These are phyloP conservation scores for Apis cerana DNA, from an alignment of 1,140 invertebrate genomes.

Conservation along the genomic window DNA sequence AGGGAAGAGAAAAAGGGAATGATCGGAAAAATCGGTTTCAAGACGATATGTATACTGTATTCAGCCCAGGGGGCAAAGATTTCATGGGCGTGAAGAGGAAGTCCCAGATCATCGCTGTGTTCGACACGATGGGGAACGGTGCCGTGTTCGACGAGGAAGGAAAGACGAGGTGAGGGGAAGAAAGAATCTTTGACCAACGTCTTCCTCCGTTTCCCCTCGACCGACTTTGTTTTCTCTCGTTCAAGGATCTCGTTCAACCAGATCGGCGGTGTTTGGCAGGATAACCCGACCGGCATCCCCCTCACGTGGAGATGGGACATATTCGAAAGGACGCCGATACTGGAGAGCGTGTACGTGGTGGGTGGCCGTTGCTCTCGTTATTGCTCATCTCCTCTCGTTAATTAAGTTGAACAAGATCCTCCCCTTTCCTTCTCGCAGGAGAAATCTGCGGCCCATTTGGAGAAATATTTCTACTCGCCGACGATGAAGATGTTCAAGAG, in stretches of 20 bases:
- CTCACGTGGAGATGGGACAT: slow-evolving; percentile 61
- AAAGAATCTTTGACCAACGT: too few relatives aligned
- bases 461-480: too few relatives aligned
- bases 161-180: slow-evolving; percentile 50
- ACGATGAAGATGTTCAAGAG: too few relatives aligned
- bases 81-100: slow-evolving; percentile 40
- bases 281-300: slow-evolving; percentile 58
- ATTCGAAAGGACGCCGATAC: slow-evolving; percentile 35
- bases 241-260: slow-evolving; percentile 70
- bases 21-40: slow-evolving; percentile 68
- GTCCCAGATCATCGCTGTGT: slow-evolving; percentile 64
- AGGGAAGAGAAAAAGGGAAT: slow-evolving; percentile 13
- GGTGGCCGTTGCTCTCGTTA: too few relatives aligned
- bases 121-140: slow-evolving; percentile 65
- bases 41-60: slow-evolving; percentile 69
- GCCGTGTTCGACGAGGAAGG: slow-evolving; percentile 61
- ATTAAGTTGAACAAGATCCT: too few relatives aligned
- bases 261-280: slow-evolving; percentile 67
- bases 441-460: too few relatives aligned
- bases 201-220: too few relatives aligned
- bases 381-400: too few relatives aligned
- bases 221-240: slow-evolving; percentile 20
- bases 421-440: too few relatives aligned
- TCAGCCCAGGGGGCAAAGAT: slow-evolving; percentile 67
- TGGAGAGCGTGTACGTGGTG: slow-evolving; percentile 54